A percentile compares a stretch with the other conserved stretches of the same genome.
phyloP scores from a whole-genome alignment of 2,113 vertebrate species.

The Sylvilagus bachmani region DNA sequence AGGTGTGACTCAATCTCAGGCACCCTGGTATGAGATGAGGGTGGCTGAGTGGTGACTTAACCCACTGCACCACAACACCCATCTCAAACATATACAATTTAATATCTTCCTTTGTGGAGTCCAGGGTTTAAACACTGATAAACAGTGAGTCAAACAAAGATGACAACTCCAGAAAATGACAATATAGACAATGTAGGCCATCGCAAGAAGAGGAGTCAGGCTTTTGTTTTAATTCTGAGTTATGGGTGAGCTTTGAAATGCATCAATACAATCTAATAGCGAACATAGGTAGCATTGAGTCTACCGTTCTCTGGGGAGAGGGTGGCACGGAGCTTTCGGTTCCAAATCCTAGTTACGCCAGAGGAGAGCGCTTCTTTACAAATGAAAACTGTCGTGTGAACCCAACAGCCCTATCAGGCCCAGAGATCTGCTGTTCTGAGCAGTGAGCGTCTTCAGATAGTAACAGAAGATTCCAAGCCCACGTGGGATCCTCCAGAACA shows the following conservation, averaged over 20 bases:
- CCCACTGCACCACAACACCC: no score
- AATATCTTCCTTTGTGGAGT: background rate
- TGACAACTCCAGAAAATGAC: background rate
- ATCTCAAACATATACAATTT: background rate
- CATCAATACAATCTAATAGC: background rate
- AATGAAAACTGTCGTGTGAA: constrained; percentile 9
- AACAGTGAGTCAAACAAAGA: background rate
- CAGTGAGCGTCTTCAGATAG: background rate
- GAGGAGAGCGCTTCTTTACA: background rate
- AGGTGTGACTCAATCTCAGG: no score
- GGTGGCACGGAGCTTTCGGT: background rate
- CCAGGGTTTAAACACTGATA: background rate
- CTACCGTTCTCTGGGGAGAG: background rate
- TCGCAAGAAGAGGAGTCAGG: background rate
- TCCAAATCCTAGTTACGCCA: background rate
- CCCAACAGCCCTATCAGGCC: background rate
- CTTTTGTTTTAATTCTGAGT: background rate
- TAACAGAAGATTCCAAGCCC: background rate
- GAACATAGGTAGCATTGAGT: background rate
- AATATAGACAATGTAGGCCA: background rate
- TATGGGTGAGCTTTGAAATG: background rate
- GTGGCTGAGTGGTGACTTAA: no score
- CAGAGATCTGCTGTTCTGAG: background rate
- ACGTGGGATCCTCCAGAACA: background rate
- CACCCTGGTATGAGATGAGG: no score